A percentile compares a stretch with the other conserved stretches of the same genome.
phyloP scores from a whole-genome alignment of 1,140 invertebrate genomes.

The Papilio helenus region DNA sequence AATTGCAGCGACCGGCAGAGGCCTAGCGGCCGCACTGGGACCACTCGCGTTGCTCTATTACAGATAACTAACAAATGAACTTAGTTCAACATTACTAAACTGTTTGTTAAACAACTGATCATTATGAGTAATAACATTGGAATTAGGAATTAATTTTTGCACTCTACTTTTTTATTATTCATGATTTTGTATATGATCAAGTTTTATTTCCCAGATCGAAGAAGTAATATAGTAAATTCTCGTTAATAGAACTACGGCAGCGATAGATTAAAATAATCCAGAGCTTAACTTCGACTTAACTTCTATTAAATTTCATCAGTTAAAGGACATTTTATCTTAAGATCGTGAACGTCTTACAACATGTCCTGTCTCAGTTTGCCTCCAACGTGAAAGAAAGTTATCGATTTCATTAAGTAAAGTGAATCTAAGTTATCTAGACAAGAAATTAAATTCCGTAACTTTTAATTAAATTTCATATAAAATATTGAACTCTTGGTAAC shows the following conservation, averaged over 20 bases:
- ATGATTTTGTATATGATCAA: no score
- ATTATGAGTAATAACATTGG: neutral
- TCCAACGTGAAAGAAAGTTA: slow-evolving; percentile 5
- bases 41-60: neutral
- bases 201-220: no score
- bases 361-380: slow-evolving; percentile 9
- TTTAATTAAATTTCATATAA: slow-evolving; percentile 8
- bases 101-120: neutral
- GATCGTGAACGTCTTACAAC: slow-evolving; percentile 1
- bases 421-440: slow-evolving; percentile 23
- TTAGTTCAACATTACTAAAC: neutral
- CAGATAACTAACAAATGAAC: neutral
- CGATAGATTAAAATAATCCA: neutral
- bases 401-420: slow-evolving; percentile 48
- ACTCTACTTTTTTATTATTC: no score
- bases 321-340: neutral
- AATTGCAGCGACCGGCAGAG: slow-evolving; percentile 14
- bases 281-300: neutral
- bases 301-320: slow-evolving; percentile 12
- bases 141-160: neutral
- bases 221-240: neutral
- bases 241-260: neutral
- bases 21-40: neutral
- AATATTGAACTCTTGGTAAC: neutral
- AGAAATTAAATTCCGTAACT: neutral